Conservation (phyloP, 2,888 invertebrate species). For the Timandra comae region DNA sequence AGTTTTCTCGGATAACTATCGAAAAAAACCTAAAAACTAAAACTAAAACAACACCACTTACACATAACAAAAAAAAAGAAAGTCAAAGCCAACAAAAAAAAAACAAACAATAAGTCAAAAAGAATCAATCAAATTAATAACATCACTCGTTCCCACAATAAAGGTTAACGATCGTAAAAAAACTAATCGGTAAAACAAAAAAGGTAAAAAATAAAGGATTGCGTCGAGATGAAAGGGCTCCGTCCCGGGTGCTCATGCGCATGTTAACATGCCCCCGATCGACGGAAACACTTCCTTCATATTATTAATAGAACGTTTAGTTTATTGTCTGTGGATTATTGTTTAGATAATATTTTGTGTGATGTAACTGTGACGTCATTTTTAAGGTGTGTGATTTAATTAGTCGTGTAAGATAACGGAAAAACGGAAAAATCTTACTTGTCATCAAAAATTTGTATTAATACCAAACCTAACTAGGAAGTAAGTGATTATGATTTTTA, state of each 20-base stretch:
- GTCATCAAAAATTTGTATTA: too few species aligned
- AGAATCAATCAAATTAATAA: slow-evolving; percentile 61
- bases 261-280: slow-evolving; percentile 51
- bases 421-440: too few species aligned
- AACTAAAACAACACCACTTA: not conserved
- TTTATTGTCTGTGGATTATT: too few species aligned
- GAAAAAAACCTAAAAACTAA: too few species aligned
- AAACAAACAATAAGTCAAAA: slow-evolving; percentile 46
- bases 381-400: too few species aligned
- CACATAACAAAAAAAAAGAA: too few species aligned
- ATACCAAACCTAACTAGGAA: too few species aligned
- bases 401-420: too few species aligned
- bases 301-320: slow-evolving; percentile 9
- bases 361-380: too few species aligned
- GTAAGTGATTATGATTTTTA: too few species aligned
- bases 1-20: too few species aligned
- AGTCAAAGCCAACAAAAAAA: slow-evolving; percentile 15
- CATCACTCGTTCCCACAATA: slow-evolving; percentile 57
- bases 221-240: slow-evolving; percentile 65
- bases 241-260: slow-evolving; percentile 38
- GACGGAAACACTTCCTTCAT: slow-evolving; percentile 56
- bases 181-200: slow-evolving; percentile 55
- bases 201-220: slow-evolving; percentile 38
- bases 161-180: slow-evolving; percentile 50
- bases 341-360: too few species aligned